These are phyloP conservation scores for Crossocerus cetratus DNA, from an alignment of 2,888 invertebrate genomes.

Conservation along the genomic window DNA sequence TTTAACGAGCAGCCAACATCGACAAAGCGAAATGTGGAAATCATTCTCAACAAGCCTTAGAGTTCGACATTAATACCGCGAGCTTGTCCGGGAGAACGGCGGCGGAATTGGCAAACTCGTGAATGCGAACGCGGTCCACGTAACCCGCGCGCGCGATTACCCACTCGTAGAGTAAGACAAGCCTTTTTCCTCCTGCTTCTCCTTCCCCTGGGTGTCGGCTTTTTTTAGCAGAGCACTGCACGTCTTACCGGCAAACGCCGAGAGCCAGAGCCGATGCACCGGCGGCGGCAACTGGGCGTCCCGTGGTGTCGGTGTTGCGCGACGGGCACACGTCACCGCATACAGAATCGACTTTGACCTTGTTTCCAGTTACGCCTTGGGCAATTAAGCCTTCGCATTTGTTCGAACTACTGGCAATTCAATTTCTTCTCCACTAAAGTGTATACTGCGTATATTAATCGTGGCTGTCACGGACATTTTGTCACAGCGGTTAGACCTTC, in stretches of 20 bases:
- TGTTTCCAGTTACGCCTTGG: not conserved
- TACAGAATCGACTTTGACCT: not conserved
- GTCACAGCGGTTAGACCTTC: not conserved
- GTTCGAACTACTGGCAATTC: not conserved
- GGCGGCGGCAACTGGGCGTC: constrained; percentile 1
- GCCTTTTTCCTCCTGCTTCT: not conserved
- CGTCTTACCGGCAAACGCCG: not conserved
- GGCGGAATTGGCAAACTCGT: not conserved
- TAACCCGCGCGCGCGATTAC: not conserved
- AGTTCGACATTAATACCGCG: constrained; percentile 1
- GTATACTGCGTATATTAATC: not conserved
- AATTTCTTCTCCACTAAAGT: not conserved
- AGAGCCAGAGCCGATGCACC: not conserved
- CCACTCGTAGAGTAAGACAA: not conserved
- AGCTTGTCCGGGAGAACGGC: constrained; percentile 1
- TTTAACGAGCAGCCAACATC: not conserved
- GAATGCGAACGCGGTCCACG: constrained; percentile 2
- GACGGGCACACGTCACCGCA: not conserved
- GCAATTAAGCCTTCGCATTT: not conserved
- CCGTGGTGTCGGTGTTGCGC: not conserved
- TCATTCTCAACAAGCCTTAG: not conserved
- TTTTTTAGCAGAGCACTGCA: not conserved
- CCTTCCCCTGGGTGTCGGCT: not conserved
- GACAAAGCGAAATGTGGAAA: not conserved
- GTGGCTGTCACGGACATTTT: not conserved